Evolutionary conservation across 2,888 invertebrate genomes (phyloP).

Genomic region (Odontocolon sp.): DNA sequence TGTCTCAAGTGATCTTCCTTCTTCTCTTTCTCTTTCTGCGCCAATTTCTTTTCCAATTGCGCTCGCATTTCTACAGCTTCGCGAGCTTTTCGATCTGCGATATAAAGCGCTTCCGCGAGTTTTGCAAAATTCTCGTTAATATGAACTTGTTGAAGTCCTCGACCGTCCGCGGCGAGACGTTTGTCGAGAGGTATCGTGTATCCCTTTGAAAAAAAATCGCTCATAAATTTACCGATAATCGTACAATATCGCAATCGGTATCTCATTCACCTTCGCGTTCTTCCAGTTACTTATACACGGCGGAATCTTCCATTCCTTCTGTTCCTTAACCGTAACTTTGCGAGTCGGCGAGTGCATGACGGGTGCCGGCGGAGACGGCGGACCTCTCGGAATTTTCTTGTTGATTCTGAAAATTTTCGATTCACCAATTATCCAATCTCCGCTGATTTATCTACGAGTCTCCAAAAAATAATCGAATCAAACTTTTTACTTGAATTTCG

Average conservation of each 20-base stretch:
- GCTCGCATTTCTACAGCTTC: conserved; percentile 99
- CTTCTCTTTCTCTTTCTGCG: conserved; percentile 98
- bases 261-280: conserved; percentile 98
- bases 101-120: conserved; percentile 97
- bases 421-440: too few relatives aligned
- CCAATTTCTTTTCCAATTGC: conserved; percentile 96
- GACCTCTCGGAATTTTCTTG: conserved; percentile 99
- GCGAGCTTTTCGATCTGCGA: conserved; percentile 97
- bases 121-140: conserved; percentile 99
- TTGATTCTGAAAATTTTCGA: too few relatives aligned
- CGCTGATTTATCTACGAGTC: too few relatives aligned
- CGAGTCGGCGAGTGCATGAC: conserved; percentile 99
- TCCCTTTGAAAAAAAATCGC: conserved; percentile 83
- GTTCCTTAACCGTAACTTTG: conserved; percentile 98
- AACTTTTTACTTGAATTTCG: too few relatives aligned
- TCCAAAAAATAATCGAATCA: too few relatives aligned
- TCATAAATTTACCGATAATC: too few relatives aligned
- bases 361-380: conserved; percentile 99
- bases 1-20: conserved; percentile 97
- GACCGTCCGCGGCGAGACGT: conserved; percentile 97
- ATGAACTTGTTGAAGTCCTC: conserved; percentile 97
- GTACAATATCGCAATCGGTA: too few relatives aligned
- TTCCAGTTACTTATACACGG: conserved; percentile 99
- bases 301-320: conserved; percentile 99
- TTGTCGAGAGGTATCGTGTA: conserved; percentile 99